Evolutionary conservation across 2,797 vertebrate species (phyloP), one percentile per base, ranked within the genome.

Genomic region (Helarctos malayanus): DNA sequence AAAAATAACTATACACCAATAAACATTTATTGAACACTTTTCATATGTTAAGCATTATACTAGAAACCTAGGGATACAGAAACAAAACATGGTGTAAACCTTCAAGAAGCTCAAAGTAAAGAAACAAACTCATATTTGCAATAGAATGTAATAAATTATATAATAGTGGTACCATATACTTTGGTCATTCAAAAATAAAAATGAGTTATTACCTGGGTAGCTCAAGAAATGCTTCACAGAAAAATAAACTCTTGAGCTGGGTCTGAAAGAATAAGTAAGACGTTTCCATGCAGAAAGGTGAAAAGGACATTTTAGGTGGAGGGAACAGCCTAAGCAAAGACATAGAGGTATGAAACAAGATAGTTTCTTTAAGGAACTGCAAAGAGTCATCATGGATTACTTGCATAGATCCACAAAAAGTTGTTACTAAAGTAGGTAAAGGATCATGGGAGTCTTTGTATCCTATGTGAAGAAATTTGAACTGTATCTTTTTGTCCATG

Each of bases 101-200:
- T 71, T 71, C 18, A 71, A 75, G 59, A 71, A 91, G 23, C 23
- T 56, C n/a, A 54, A 89, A 94, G 29, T 81, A 91, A 85, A 27
- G 32, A 75, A 95, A 73, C 69, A 71, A 95, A 80, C 68, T 94
- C 95, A 86, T 93, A 89, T 93, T 91, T 95, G 23, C 18, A 89
- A 73, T 35, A 88, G 32, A 87, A 65, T 91, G 1, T 85, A 96
- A 90, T 57, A 68, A 95, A 79, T 61, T 3, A 35, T 85, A 85
- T 82, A 95, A 93, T 88, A 96, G 35, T 93, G 27, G 35, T 54
- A 89, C 47, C 13, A 45, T 38, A 41, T 83, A 91, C 27, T 81
- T 89, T 61, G 41, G 49, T 89, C 54, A 21, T 49, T 93, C 73
- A 89, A 38, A 93, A 47, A 75, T 27, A 73, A 49, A 94, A 89